Percentiles rank a stretch among this genome's conserved stretches.
Conservation (phyloP, 2,113 vertebrate genomes). For the Choloepus hoffmanni region DNA sequence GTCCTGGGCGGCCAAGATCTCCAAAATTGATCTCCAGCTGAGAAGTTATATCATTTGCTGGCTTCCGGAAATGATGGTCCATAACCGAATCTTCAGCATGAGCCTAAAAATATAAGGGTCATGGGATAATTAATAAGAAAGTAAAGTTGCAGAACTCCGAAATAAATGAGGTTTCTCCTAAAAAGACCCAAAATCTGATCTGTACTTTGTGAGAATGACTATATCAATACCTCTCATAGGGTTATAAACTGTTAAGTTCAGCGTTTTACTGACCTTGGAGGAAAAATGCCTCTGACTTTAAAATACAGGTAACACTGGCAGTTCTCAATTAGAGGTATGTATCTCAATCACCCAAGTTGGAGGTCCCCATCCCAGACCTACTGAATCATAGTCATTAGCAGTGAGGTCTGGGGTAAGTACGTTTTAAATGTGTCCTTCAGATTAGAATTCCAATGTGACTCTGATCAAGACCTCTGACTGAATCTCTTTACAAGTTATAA, state of each 20-base stretch:
- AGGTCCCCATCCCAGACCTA: neutral
- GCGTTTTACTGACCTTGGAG: neutral
- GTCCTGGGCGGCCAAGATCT: constrained; percentile 97
- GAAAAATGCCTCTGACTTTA: neutral
- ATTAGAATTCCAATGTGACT: neutral
- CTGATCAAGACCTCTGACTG: neutral
- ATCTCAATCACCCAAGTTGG: neutral
- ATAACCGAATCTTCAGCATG: constrained; percentile 92
- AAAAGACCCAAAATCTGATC: neutral
- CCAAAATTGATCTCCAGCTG: constrained; percentile 99
- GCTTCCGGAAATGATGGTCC: constrained; percentile 99
- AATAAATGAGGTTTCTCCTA: neutral
- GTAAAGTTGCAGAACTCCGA: neutral
- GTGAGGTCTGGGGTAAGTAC: neutral
- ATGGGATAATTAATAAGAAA: neutral
- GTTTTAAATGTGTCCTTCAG: constrained; percentile 2
- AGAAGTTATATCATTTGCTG: constrained; percentile 99
- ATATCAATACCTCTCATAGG: neutral
- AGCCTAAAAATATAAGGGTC: constrained; percentile 79
- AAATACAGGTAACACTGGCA: neutral
- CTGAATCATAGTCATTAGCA: neutral
- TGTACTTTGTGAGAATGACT: neutral
- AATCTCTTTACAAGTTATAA: neutral
- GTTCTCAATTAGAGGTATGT: neutral
- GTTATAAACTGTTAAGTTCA: neutral